Evolutionary conservation across 1,140 invertebrate genomes (phyloP).

Genomic region (Drosophila athabasca): DNA sequence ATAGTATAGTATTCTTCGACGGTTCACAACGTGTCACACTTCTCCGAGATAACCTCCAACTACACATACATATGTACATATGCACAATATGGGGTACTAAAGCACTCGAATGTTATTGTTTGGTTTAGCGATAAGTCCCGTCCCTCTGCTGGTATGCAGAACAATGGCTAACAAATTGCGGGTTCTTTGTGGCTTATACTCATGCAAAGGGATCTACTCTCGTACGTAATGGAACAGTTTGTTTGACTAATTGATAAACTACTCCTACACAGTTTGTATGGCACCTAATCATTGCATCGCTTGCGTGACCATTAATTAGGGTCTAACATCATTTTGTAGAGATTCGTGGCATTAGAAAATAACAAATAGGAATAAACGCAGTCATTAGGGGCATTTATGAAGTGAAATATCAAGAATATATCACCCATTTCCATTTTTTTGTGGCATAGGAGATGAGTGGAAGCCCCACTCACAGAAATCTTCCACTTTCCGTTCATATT

Average conservation of each 20-base stretch:
- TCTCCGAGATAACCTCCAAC: constrained; percentile 17
- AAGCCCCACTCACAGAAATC: neutral
- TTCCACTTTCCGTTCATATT: constrained; percentile 14
- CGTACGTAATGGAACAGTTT: too few relatives aligned
- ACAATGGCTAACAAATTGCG: too few relatives aligned
- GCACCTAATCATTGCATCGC: constrained; percentile 10
- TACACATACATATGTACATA: constrained; percentile 21
- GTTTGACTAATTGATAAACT: constrained; percentile 31
- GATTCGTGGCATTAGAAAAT: too few relatives aligned
- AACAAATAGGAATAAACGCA: too few relatives aligned
- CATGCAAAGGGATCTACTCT: too few relatives aligned
- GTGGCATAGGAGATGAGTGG: too few relatives aligned
- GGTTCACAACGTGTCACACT: constrained; percentile 25
- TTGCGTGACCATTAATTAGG: constrained; percentile 34
- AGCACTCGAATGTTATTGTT: constrained; percentile 67
- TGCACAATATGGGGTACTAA: constrained; percentile 39
- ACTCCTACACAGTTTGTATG: neutral
- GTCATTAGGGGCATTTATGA: neutral
- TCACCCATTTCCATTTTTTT: constrained; percentile 12
- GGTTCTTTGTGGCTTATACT: neutral
- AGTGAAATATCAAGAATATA: neutral
- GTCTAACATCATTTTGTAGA: neutral
- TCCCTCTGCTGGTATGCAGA: neutral
- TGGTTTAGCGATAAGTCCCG: constrained; percentile 2
- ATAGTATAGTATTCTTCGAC: neutral